Evolutionary conservation across 2,888 invertebrate species (phyloP).

Genomic region (Zele albiditarsus): DNA sequence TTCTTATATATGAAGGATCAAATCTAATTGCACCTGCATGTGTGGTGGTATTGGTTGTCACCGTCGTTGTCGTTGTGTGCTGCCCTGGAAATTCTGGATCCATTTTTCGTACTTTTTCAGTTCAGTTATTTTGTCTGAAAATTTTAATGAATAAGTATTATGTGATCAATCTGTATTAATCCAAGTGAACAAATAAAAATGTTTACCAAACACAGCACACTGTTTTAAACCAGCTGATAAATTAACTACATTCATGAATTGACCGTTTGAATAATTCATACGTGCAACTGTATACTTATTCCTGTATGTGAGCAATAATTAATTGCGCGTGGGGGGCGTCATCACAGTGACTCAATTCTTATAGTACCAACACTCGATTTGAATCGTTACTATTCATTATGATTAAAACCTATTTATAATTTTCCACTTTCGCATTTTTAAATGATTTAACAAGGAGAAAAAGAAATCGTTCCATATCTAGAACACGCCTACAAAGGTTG

Average conservation of each 20-base stretch:
- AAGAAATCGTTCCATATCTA: too few relatives aligned
- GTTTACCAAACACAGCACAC: too few relatives aligned
- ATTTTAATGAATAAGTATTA: background rate
- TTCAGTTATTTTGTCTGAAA: slow-evolving; percentile 28
- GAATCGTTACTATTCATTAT: background rate
- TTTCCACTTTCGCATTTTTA: background rate
- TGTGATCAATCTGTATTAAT: background rate
- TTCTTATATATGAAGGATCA: slow-evolving; percentile 82
- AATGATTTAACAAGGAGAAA: too few relatives aligned
- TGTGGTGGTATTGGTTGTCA: slow-evolving; percentile 76
- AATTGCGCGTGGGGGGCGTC: background rate
- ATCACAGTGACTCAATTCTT: background rate
- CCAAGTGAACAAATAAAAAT: background rate
- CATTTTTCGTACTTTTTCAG: slow-evolving; percentile 52
- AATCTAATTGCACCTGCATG: slow-evolving; percentile 85
- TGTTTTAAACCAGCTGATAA: slow-evolving; percentile 10
- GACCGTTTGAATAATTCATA: background rate
- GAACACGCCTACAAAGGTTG: too few relatives aligned
- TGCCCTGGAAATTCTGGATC: slow-evolving; percentile 84
- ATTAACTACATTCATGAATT: background rate
- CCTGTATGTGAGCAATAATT: background rate
- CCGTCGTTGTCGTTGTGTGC: slow-evolving; percentile 80
- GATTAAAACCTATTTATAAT: background rate
- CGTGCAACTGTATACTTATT: background rate
- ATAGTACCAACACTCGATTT: background rate